Conservation (phyloP, 2,113 vertebrate genomes). For the Perca flavescens region DNA sequence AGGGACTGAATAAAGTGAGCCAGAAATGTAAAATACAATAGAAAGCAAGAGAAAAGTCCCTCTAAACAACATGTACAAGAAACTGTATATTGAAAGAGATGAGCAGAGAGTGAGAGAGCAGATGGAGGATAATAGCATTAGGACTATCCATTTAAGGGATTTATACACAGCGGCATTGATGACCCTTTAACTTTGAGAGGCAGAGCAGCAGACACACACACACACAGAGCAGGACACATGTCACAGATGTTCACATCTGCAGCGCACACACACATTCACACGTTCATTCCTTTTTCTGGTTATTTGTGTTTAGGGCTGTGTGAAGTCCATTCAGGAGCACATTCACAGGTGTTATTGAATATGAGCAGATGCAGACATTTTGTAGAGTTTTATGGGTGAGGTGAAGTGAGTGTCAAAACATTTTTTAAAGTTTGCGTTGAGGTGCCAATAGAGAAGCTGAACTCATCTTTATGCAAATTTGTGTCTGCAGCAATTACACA, state of each 20-base stretch:
- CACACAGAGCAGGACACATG: conserved; percentile 6
- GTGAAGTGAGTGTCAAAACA: conserved; percentile 43
- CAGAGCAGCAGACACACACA: conserved; percentile 18
- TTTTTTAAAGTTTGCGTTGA: conserved; percentile 29
- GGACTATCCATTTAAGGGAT: conserved; percentile 75
- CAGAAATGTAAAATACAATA: not conserved
- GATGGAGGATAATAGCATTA: conserved; percentile 75
- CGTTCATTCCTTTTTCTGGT: conserved; percentile 4
- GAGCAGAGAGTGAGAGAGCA: conserved; percentile 48
- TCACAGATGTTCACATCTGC: conserved; percentile 32
- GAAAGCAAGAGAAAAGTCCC: not conserved
- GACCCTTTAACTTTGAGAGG: conserved; percentile 66
- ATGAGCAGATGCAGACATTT: conserved; percentile 49
- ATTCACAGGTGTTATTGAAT: conserved; percentile 28
- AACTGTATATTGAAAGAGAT: not conserved
- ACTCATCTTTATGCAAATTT: conserved; percentile 70
- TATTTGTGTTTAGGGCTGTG: conserved; percentile 7
- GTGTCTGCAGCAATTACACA: conserved; percentile 54
- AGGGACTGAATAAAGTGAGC: not conserved
- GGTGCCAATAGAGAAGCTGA: conserved; percentile 59
- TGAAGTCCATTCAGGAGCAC: conserved; percentile 24
- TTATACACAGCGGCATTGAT: conserved; percentile 61
- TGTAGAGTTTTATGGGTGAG: conserved; percentile 39
- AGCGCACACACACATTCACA: not conserved
- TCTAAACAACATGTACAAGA: not conserved